These are phyloP conservation scores for Drosophila merina DNA, from an alignment of 2,888 invertebrate species.

Conservation along the genomic window DNA sequence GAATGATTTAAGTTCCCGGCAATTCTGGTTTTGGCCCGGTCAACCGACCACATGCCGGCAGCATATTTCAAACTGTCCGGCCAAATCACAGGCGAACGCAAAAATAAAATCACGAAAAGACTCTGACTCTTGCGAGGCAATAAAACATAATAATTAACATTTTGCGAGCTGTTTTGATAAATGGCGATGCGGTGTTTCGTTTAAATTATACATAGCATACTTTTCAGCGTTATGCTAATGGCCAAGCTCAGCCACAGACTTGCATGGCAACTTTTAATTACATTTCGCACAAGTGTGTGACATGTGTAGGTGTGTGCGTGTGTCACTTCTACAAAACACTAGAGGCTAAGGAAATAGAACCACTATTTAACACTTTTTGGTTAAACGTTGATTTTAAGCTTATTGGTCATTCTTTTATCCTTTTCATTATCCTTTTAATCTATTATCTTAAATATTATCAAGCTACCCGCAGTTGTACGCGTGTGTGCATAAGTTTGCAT, in stretches of 20 bases:
- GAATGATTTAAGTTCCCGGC: constrained; percentile 48
- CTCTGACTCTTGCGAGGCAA: constrained; percentile 48
- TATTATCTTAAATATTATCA: background rate
- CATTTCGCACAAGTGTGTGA: constrained; percentile 65
- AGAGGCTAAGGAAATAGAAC: background rate
- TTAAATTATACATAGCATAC: constrained; percentile 64
- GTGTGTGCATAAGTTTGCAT: constrained; percentile 56
- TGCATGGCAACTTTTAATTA: constrained; percentile 76
- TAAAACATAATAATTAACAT: constrained; percentile 75
- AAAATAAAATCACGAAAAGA: constrained; percentile 27
- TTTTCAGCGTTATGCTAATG: constrained; percentile 71
- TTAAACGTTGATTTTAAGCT: too few relatives aligned
- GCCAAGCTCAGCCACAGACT: constrained; percentile 67
- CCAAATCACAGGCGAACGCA: constrained; percentile 49
- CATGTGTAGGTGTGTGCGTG: constrained; percentile 18
- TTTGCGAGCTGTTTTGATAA: constrained; percentile 67
- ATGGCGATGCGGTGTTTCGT: constrained; percentile 58
- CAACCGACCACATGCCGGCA: constrained; percentile 54
- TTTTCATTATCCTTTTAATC: too few relatives aligned
- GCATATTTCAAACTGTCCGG: constrained; percentile 62
- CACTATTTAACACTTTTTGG: too few relatives aligned
- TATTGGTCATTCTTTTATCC: too few relatives aligned
- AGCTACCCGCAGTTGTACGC: background rate
- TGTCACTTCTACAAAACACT: background rate
- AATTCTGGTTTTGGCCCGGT: constrained; percentile 31